Conservation (phyloP, 2,888 invertebrate genomes). For the Pseudolycoriella hygida region DNA sequence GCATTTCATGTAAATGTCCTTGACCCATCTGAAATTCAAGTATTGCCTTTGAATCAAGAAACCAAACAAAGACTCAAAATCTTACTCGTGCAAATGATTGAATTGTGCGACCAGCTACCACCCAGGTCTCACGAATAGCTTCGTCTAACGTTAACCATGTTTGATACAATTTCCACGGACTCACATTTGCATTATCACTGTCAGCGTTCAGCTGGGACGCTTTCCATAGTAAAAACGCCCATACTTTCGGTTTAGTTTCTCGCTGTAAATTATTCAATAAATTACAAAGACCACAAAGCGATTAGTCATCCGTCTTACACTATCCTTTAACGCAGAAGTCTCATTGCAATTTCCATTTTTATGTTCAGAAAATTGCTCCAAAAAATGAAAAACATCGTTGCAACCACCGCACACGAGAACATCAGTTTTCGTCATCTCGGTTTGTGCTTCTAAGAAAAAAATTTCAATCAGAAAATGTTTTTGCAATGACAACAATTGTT, state of each 20-base stretch:
- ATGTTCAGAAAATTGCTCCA: constrained; percentile 62
- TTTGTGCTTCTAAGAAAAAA: constrained; percentile 43
- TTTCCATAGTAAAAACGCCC: constrained; percentile 75
- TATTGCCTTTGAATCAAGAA: background rate
- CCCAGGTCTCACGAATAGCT: constrained; percentile 57
- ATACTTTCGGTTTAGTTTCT: constrained; percentile 66
- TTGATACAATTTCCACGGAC: constrained; percentile 67
- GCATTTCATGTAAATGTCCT: constrained; percentile 28
- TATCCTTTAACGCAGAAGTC: constrained; percentile 45
- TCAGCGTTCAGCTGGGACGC: constrained; percentile 32
- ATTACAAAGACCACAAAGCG: background rate
- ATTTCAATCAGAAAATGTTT: background rate
- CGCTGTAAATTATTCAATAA: constrained; percentile 30
- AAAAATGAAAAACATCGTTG: constrained; percentile 59
- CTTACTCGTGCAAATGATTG: constrained; percentile 50
- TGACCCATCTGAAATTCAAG: constrained; percentile 19
- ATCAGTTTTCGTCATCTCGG: constrained; percentile 57
- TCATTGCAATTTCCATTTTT: constrained; percentile 41
- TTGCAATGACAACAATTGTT: background rate
- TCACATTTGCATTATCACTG: constrained; percentile 31
- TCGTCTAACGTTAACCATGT: constrained; percentile 69
- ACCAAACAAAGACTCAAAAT: background rate
- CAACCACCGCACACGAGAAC: constrained; percentile 72
- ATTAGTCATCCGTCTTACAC: constrained; percentile 32
- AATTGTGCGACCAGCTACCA: constrained; percentile 59